phyloP scores from a whole-genome alignment of 2,888 invertebrate genomes.

The Hypomecis punctinalis region DNA sequence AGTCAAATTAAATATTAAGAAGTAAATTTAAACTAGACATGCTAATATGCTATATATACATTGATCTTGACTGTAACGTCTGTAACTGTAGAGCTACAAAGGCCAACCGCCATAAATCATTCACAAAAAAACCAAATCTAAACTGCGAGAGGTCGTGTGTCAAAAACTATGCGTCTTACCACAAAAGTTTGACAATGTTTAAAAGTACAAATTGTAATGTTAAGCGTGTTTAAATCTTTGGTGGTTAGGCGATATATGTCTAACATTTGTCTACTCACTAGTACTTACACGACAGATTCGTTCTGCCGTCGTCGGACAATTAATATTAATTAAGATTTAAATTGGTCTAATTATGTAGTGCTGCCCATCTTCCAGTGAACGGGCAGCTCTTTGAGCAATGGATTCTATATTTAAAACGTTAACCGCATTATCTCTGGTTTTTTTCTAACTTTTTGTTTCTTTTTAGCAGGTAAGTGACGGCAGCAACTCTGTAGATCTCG shows the following conservation, averaged over 20 bases:
- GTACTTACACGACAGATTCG: constrained; percentile 82
- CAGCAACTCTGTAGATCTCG: too few relatives aligned
- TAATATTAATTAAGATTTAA: constrained; percentile 86
- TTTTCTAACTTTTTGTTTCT: constrained; percentile 29
- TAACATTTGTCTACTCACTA: constrained; percentile 49
- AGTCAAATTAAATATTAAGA: too few relatives aligned
- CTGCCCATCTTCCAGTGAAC: constrained; percentile 74
- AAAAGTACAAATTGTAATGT: too few relatives aligned
- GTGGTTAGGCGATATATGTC: neutral
- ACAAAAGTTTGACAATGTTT: too few relatives aligned
- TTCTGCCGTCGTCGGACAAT: constrained; percentile 82
- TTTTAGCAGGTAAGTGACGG: constrained; percentile 54
- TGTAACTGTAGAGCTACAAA: too few relatives aligned
- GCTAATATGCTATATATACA: too few relatives aligned
- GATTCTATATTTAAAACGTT: constrained; percentile 53
- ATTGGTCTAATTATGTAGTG: constrained; percentile 85
- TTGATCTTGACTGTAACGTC: too few relatives aligned
- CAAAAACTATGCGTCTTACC: neutral
- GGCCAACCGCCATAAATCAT: too few relatives aligned
- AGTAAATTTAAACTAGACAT: too few relatives aligned
- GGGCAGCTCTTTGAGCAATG: constrained; percentile 66
- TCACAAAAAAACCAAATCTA: too few relatives aligned
- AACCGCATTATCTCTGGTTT: constrained; percentile 22
- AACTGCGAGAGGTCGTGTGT: too few relatives aligned
- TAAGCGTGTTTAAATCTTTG: neutral